Conservation (phyloP, 2,797 vertebrate species). For the Gadopsis bispinosus region DNA sequence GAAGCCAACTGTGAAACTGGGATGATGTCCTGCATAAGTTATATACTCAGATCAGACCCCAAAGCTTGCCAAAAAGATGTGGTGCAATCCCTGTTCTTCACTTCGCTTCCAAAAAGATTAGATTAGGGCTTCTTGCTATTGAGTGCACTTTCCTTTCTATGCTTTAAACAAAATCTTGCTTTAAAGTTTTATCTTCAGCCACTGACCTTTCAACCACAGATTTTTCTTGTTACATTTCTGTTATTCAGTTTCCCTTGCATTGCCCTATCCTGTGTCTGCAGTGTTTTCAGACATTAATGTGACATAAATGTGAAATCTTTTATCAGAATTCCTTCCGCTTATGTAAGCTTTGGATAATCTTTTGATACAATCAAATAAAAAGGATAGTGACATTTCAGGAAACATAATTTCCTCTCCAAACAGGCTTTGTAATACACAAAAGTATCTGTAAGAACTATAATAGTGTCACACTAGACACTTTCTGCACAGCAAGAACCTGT, state of each 20-base stretch:
- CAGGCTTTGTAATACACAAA: conserved; percentile 34
- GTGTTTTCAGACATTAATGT: conserved; percentile 39
- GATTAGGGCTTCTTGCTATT: conserved; percentile 51
- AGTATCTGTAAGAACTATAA: conserved; percentile 35
- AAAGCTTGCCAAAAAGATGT: conserved; percentile 40
- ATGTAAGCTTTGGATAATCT: conserved; percentile 60
- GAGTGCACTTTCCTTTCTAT: conserved; percentile 50
- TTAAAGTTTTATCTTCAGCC: conserved; percentile 61
- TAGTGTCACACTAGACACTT: conserved; percentile 11
- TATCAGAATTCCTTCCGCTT: conserved; percentile 36
- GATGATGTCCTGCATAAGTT: conserved; percentile 63
- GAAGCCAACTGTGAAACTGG: conserved; percentile 63
- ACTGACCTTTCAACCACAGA: conserved; percentile 51
- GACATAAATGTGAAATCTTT: conserved; percentile 44
- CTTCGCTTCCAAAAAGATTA: conserved; percentile 53
- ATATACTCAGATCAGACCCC: conserved; percentile 50
- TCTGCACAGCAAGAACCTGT: too few species aligned
- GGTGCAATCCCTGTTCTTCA: conserved; percentile 45
- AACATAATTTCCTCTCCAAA: conserved; percentile 24
- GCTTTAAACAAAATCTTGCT: conserved; percentile 54
- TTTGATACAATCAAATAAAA: conserved; percentile 57
- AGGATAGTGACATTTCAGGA: conserved; percentile 48
- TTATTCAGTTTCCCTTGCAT: conserved; percentile 42
- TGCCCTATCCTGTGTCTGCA: conserved; percentile 45
- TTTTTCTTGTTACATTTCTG: conserved; percentile 45